These are phyloP conservation scores for Vireo altiloquus DNA, from an alignment of 2,113 vertebrate species.

Conservation along the genomic window DNA sequence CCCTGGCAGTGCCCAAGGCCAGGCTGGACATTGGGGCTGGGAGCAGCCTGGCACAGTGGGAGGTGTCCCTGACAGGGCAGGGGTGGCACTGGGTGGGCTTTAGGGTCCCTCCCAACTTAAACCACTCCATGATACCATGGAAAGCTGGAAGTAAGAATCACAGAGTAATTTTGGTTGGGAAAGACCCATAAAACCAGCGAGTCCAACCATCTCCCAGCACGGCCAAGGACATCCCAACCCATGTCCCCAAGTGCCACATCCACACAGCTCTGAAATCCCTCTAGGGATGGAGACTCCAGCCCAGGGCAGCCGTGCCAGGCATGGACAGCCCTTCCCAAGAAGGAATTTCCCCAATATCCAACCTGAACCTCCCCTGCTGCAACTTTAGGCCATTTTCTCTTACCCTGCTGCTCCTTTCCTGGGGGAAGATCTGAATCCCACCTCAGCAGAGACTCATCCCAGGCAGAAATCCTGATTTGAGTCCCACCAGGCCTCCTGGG, in stretches of 20 bases:
- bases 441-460: neutral
- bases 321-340: neutral
- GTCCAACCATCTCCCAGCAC: too few relatives aligned
- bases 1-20: neutral
- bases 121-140: neutral
- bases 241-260: neutral
- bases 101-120: too few relatives aligned
- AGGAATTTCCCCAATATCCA: neutral
- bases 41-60: neutral
- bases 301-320: neutral
- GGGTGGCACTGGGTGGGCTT: neutral
- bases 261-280: fast-evolving
- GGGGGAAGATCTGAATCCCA: neutral
- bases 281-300: neutral
- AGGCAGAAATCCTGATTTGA: neutral
- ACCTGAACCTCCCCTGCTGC: neutral
- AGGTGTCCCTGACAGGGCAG: neutral
- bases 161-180: neutral
- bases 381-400: neutral
- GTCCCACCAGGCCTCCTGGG: too few relatives aligned
- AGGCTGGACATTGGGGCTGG: neutral
- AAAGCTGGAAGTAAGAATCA: neutral
- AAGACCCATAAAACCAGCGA: neutral
- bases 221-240: neutral
- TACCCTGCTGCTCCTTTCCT: neutral